Evolutionary conservation across 2,113 vertebrate species (phyloP).

Genomic region (Centropus unirufus): DNA sequence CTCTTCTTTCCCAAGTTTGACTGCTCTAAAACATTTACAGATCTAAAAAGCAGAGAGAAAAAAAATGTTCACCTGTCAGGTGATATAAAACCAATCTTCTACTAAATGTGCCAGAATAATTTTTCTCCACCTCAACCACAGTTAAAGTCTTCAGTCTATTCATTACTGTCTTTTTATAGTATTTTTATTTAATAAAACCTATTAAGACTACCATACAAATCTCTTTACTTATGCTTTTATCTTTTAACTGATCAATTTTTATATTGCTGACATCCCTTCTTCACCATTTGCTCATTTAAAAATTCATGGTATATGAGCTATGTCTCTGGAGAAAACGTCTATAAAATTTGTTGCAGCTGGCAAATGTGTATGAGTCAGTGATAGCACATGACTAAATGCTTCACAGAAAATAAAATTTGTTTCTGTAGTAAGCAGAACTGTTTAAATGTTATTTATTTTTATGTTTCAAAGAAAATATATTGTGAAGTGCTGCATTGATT

Average conservation of each 20-base stretch:
- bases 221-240: slow-evolving; percentile 92
- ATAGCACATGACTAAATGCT: slow-evolving; percentile 90
- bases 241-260: slow-evolving; percentile 99
- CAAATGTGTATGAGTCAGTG: slow-evolving; percentile 86
- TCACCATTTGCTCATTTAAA: slow-evolving; percentile 96
- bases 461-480: slow-evolving; percentile 99
- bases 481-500: slow-evolving; percentile 99
- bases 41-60: slow-evolving; percentile 55
- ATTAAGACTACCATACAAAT: slow-evolving; percentile 99
- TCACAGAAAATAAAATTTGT: slow-evolving; percentile 96
- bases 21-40: slow-evolving; percentile 66
- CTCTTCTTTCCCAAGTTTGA: not conserved
- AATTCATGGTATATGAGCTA: slow-evolving; percentile 97
- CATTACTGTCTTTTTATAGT: slow-evolving; percentile 92
- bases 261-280: slow-evolving; percentile 98
- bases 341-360: slow-evolving; percentile 92
- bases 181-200: slow-evolving; percentile 99
- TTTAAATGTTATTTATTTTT: slow-evolving; percentile 99
- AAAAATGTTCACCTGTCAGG: slow-evolving; percentile 75
- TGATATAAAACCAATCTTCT: slow-evolving; percentile 83
- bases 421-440: slow-evolving; percentile 99
- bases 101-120: slow-evolving; percentile 80
- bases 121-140: slow-evolving; percentile 79
- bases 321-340: slow-evolving; percentile 92
- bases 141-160: slow-evolving; percentile 79